Conservation (phyloP, 2,888 invertebrate genomes). For the Plagodis dolabraria region DNA sequence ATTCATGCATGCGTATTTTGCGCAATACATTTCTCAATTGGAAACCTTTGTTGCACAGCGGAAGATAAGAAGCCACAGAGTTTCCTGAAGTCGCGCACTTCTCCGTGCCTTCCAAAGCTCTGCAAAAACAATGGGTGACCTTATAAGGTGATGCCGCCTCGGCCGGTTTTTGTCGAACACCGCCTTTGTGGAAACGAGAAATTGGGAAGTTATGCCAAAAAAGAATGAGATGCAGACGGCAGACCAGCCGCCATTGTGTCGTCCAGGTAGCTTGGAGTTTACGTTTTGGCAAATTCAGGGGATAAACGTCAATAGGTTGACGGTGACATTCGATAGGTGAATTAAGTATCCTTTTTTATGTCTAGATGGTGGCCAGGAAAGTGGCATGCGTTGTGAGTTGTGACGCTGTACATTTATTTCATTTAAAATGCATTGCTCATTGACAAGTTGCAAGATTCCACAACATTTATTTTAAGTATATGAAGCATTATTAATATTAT, state of each 20-base stretch:
- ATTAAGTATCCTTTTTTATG: background rate
- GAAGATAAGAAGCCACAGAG: slow-evolving; percentile 23
- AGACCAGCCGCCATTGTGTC: slow-evolving; percentile 26
- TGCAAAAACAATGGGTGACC: slow-evolving; percentile 70
- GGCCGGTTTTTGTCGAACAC: slow-evolving; percentile 53
- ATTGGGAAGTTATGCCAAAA: slow-evolving; percentile 55
- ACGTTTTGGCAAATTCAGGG: slow-evolving; percentile 4
- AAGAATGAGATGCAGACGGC: slow-evolving; percentile 43
- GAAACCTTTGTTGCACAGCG: slow-evolving; percentile 16
- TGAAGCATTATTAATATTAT: too few species aligned
- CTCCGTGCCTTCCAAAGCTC: slow-evolving; percentile 30
- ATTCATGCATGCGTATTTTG: background rate
- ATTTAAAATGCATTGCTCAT: too few species aligned
- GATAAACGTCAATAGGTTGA: slow-evolving; percentile 1
- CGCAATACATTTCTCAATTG: background rate
- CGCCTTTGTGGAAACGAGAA: slow-evolving; percentile 48
- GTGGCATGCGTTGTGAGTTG: too few species aligned
- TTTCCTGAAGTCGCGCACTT: slow-evolving; percentile 36
- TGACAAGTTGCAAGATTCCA: too few species aligned
- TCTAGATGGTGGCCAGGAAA: background rate
- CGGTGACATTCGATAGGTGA: background rate
- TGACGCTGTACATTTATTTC: too few species aligned
- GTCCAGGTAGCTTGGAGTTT: slow-evolving; percentile 21
- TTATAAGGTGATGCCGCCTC: slow-evolving; percentile 58
- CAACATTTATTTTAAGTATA: too few species aligned